Base-by-base conservation (phyloP, 2,113 vertebrate species). In the Eira barbara region DNA sequence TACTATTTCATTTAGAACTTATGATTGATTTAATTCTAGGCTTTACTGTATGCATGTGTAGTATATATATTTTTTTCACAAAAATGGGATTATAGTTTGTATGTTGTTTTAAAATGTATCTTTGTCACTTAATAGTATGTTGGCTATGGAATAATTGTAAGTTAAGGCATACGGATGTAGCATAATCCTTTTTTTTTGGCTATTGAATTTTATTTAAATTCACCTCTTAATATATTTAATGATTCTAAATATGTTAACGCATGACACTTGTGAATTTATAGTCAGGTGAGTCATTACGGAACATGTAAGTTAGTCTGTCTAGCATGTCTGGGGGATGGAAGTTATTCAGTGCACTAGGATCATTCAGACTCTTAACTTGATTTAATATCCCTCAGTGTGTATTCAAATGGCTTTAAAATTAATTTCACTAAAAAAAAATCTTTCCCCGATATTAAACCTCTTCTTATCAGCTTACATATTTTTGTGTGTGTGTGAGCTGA, bases 331-430 rank as follows among this genome's bases (percentile, higher is more conserved):
- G 7, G 23, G 20, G 27, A 67, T 45, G 15, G 55, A 83, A 88
- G 65, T 63, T 87, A 52, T 21, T 79, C 8, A 42, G 25, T 57
- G 7, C 5, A 2, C n/a, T 9, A 0, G 8, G 17, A 67, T 27
- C 73, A 67, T 83, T 88, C 27, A 61, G 1, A 81, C 18, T 63
- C 23, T 67, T 76, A 45, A 76, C 73, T 76, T 89, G 31, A 7
- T 36, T 63, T 15, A 67, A 81, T 71, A 74, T 4, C 7, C 21
- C 57, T 83, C 55, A 21, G 20, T 49, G 57, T 34, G 2, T 76
- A 63, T 87, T 89, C 61, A 95, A 80, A 69, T 91, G 31, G 14
- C 45, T 94, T 89, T 94, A 92, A 78, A 91, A 57, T 88, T 78
- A 78, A 91, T 78, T 82, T 78, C 80, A 82, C n/a, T 89, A 18